Evolutionary conservation across 2,797 vertebrate species (phyloP), one percentile per base, ranked within the genome.

Genomic region (Dromococcyx pavoninus): DNA sequence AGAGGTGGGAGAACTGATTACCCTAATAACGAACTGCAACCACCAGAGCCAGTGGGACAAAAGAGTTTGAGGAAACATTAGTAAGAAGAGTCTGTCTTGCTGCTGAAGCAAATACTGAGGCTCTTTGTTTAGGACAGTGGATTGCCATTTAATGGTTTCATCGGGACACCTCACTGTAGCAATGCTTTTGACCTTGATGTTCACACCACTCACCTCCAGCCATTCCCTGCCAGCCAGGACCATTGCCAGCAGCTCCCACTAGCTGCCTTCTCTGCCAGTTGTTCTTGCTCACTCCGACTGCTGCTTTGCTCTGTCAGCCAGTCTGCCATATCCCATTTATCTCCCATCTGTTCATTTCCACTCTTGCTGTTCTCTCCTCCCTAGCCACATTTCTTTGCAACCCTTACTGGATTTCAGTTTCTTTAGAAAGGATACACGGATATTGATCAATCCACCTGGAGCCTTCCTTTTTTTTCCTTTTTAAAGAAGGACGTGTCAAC

Each of bases 261-360:
- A 66, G 48, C 94, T 91, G 71, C 39, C 24, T 92, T 58, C 41
- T 73, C 74, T 56, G 64, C 57, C 78, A 95, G 94, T 94, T 92
- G 89, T 94, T 95, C 92, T 76, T 93, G 62, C 78, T 89, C 56
- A 16, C 58, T 80, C 33, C 73, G 14, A 76, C 53, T 81, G 74
- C 70, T 85, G 86, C 80, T 56, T 72, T 82, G 39, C 76, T 91
- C 80, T 1, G 1, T 86, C 93, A 95, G 62, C 71, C 91, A 62
- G 60, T 70, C 89, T 94, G 81, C 72, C 0, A 2, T 50, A 50
- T 65, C 51, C 67, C 6, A 0, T 60, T 96, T 91, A 74, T 87
- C 65, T 94, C 57, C 94, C 85, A 92, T 93, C 91, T 94, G 91
- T 94, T 95, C 67, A 13, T 85, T 91, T 82, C 57, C 43, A 48